Evolutionary conservation across 2,113 vertebrate genomes (phyloP).

Genomic region (Strigops habroptila): DNA sequence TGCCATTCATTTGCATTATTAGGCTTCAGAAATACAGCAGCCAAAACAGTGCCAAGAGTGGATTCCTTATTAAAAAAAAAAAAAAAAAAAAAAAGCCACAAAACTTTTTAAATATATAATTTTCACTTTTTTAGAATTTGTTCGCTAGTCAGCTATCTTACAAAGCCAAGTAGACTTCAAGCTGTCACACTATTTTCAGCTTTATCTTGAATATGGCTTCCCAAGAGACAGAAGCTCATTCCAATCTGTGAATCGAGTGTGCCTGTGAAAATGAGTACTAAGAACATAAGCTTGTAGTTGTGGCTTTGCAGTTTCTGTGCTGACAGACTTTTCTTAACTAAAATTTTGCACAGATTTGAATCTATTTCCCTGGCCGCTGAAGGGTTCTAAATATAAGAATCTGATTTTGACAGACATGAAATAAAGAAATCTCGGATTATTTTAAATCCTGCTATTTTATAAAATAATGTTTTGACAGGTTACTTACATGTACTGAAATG

Average conservation of each 20-base stretch:
- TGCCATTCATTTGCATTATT: background rate
- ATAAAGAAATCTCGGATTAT: background rate
- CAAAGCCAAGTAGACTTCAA: background rate
- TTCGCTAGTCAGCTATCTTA: background rate
- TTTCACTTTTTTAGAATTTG: background rate
- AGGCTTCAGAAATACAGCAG: background rate
- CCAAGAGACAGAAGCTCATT: conserved; percentile 7
- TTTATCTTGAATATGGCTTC: background rate
- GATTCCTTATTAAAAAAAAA: background rate
- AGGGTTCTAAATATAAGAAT: background rate
- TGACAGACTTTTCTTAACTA: background rate
- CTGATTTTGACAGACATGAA: background rate
- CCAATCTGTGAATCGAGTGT: background rate
- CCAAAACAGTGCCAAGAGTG: background rate
- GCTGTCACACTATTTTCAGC: background rate
- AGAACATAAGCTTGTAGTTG: background rate
- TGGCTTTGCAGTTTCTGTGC: background rate
- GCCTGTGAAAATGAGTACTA: background rate
- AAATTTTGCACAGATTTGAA: background rate
- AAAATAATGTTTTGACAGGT: background rate
- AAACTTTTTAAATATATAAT: background rate
- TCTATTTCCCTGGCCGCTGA: background rate
- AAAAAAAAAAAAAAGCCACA: background rate
- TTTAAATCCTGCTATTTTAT: background rate
- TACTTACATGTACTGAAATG: background rate